phyloP scores from a whole-genome alignment of 2,888 invertebrate species.

The Anarsia innoxiella region DNA sequence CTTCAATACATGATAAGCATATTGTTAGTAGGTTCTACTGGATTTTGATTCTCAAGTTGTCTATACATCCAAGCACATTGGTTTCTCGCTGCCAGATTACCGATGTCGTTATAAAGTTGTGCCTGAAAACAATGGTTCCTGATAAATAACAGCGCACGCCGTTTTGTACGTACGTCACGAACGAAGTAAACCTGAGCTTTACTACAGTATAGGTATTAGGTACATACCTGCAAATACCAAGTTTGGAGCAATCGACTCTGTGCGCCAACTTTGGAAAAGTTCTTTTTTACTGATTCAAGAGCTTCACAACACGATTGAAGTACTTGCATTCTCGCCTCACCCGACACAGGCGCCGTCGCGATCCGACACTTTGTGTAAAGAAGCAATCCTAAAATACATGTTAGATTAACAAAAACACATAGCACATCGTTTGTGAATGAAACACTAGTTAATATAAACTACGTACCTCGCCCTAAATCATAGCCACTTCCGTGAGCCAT shows the following conservation, averaged over 20 bases:
- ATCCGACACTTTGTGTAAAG: constrained; percentile 86
- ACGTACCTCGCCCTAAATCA: constrained; percentile 82
- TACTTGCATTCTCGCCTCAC: constrained; percentile 64
- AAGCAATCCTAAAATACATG: constrained; percentile 74
- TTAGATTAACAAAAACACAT: constrained; percentile 13
- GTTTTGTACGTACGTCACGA: too few species aligned
- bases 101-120: constrained; percentile 83
- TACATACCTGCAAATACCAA: constrained; percentile 78
- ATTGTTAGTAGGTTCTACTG: constrained; percentile 73
- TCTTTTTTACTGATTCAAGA: constrained; percentile 78
- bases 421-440: neutral
- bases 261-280: constrained; percentile 85
- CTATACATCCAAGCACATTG: constrained; percentile 88
- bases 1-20: constrained; percentile 68
- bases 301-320: constrained; percentile 76
- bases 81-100: constrained; percentile 82
- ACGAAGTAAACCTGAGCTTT: too few species aligned
- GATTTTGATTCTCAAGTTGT: constrained; percentile 83
- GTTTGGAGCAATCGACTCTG: constrained; percentile 84
- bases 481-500: constrained; percentile 88
- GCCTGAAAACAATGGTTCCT: constrained; percentile 76
- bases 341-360: constrained; percentile 73
- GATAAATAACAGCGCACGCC: too few species aligned
- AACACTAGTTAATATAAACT: too few species aligned
- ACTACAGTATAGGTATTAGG: too few species aligned